Percentiles rank a stretch among this genome's conserved stretches.
phyloP scores from a whole-genome alignment of 1,140 invertebrate genomes.

The Drosophila parabipectinata region DNA sequence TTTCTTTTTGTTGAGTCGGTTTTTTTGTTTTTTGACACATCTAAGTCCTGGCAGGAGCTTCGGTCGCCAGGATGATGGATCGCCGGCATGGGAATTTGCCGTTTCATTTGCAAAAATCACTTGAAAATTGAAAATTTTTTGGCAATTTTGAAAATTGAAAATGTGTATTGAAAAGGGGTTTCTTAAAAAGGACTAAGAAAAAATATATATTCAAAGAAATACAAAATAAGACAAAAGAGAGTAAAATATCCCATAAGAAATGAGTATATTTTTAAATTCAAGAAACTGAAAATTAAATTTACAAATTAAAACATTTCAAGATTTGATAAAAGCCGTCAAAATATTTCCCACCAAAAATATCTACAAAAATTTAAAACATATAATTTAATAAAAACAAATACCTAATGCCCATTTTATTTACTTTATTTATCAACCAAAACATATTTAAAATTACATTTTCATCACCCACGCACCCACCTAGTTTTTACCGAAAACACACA shows the following conservation, averaged over 20 bases:
- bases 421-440: background rate
- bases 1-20: background rate
- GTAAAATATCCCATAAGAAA: no score
- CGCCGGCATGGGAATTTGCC: background rate
- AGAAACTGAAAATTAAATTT: no score
- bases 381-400: no score
- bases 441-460: background rate
- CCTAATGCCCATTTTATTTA: no score
- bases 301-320: no score
- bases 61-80: background rate
- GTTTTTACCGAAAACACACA: no score
- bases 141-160: background rate
- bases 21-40: slow-evolving; percentile 1
- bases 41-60: background rate
- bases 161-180: background rate
- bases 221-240: no score
- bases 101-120: background rate
- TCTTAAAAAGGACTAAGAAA: background rate
- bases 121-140: background rate
- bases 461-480: background rate
- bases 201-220: no score
- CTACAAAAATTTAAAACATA: no score
- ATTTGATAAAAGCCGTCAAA: no score
- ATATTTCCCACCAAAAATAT: no score
- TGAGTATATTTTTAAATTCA: no score